A percentile compares a stretch with the other conserved stretches of the same genome.
These are phyloP conservation scores for Acromyrmex heyeri DNA, from an alignment of 1,140 invertebrate species.

Conservation along the genomic window DNA sequence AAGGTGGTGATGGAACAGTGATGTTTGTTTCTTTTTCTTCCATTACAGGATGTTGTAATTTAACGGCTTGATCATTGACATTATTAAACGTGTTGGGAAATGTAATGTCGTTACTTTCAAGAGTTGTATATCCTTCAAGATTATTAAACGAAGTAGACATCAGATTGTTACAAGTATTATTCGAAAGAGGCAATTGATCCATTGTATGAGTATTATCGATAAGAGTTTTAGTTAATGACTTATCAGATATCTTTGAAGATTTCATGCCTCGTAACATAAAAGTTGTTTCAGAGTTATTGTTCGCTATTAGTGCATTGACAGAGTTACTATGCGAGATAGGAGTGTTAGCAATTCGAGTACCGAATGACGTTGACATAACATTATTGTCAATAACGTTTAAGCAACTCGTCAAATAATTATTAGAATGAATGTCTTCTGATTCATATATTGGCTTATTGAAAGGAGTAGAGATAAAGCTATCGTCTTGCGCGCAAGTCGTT, in stretches of 20 bases:
- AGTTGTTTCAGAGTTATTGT: conserved; percentile 51
- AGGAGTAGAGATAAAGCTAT: conserved; percentile 73
- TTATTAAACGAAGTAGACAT: conserved; percentile 84
- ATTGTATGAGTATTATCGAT: conserved; percentile 31
- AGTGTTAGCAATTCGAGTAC: conserved; percentile 66
- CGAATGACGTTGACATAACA: conserved; percentile 82
- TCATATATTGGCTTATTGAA: conserved; percentile 74
- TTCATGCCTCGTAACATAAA: conserved; percentile 45
- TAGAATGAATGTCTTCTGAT: conserved; percentile 69
- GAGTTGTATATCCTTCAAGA: conserved; percentile 69
- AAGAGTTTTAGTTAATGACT: conserved; percentile 45
- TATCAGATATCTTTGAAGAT: conserved; percentile 48
- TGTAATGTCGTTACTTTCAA: conserved; percentile 24
- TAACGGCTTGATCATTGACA: conserved; percentile 40
- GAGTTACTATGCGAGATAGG: conserved; percentile 65
- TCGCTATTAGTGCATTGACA: conserved; percentile 28
- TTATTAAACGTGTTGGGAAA: conserved; percentile 52
- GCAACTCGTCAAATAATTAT: conserved; percentile 62
- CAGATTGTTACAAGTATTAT: conserved; percentile 80
- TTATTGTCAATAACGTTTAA: conserved; percentile 75
- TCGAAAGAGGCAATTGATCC: conserved; percentile 66
- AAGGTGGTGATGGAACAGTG: conserved; percentile 80
- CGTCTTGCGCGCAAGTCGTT: conserved; percentile 60
- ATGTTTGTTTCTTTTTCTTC: conserved; percentile 74
- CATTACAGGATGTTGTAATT: conserved; percentile 44